Conservation (phyloP, 2,113 vertebrate genomes). For the Zosterops lateralis region DNA sequence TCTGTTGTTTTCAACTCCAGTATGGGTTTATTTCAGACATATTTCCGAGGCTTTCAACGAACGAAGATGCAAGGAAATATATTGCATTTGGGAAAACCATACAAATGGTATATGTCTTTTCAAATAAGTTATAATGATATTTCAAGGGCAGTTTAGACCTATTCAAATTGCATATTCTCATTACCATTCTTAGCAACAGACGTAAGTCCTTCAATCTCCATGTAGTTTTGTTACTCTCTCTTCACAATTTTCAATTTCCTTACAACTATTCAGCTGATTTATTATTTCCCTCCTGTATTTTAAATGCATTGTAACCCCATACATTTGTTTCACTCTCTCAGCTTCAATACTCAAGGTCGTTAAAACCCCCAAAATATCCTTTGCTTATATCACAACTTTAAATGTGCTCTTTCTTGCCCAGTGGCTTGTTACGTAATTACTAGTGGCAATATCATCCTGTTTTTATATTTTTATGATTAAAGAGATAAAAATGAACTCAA, state of each 20-base stretch:
- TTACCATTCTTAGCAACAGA: slow-evolving; percentile 64
- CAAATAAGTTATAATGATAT: slow-evolving; percentile 70
- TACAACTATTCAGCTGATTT: slow-evolving; percentile 67
- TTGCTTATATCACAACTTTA: slow-evolving; percentile 56
- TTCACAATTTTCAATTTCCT: slow-evolving; percentile 69
- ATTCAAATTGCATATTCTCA: slow-evolving; percentile 57
- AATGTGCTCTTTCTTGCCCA: slow-evolving; percentile 68
- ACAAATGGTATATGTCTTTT: slow-evolving; percentile 47
- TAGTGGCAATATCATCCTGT: slow-evolving; percentile 51
- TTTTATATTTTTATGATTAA: slow-evolving; percentile 72
- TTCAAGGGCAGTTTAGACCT: slow-evolving; percentile 65
- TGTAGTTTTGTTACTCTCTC: slow-evolving; percentile 67
- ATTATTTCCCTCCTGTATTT: slow-evolving; percentile 65
- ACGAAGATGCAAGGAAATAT: slow-evolving; percentile 40
- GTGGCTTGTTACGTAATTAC: slow-evolving; percentile 60
- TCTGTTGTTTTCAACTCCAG: slow-evolving; percentile 38
- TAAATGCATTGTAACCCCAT: slow-evolving; percentile 63
- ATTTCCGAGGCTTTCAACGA: slow-evolving; percentile 17
- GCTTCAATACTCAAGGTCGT: slow-evolving; percentile 58
- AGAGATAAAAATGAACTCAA: slow-evolving; percentile 59
- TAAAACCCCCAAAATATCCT: slow-evolving; percentile 55
- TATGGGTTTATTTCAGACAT: slow-evolving; percentile 35
- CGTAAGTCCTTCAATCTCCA: slow-evolving; percentile 32
- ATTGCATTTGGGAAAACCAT: slow-evolving; percentile 32
- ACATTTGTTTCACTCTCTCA: slow-evolving; percentile 66